Evolutionary conservation across 2,113 vertebrate species (phyloP).

Genomic region (Origma solitaria): DNA sequence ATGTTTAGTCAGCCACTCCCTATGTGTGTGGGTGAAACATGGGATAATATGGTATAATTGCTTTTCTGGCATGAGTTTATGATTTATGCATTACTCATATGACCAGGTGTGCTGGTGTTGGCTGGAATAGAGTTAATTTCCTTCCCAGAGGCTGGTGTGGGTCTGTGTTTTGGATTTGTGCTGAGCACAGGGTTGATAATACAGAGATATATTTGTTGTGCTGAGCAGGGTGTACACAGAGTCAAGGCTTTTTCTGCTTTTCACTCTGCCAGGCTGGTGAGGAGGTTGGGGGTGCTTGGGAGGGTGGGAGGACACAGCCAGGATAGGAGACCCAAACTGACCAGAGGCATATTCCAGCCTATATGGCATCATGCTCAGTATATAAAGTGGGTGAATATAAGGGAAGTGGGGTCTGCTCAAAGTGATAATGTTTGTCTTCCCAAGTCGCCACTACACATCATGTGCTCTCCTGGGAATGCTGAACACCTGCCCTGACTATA

Average conservation of each 20-base stretch:
- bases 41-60: not conserved
- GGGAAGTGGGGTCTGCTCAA: not conserved
- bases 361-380: not conserved
- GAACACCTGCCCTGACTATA: too few species aligned
- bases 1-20: not conserved
- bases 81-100: not conserved
- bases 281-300: not conserved
- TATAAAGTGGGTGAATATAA: not conserved
- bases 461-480: too few species aligned
- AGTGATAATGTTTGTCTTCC: not conserved
- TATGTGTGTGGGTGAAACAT: not conserved
- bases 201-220: not conserved
- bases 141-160: not conserved
- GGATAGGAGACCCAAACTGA: too few species aligned
- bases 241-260: not conserved
- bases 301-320: not conserved
- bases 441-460: too few species aligned
- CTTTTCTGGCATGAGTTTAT: not conserved
- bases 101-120: not conserved
- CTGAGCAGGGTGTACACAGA: not conserved
- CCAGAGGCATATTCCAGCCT: not conserved
- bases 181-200: not conserved
- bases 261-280: accelerated
- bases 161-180: not conserved
- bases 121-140: not conserved